phyloP scores from a whole-genome alignment of 1,140 invertebrate genomes.

The Platyscapa corneri region DNA sequence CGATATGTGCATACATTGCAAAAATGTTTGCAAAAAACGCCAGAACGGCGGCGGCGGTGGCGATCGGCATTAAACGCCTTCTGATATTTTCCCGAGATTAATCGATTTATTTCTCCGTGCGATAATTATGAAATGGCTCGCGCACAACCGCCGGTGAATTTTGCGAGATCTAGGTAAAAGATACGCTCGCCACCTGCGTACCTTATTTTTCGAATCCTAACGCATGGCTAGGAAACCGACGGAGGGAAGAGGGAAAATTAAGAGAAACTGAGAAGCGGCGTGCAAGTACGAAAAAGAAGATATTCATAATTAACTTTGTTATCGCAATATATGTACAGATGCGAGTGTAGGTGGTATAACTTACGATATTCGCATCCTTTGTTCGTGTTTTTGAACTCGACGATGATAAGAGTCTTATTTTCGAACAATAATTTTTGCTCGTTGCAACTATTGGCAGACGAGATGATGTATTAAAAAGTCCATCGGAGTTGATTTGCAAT shows the following conservation, averaged over 20 bases:
- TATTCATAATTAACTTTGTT: slow-evolving; percentile 15
- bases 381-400: background rate
- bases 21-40: slow-evolving; percentile 13
- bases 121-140: slow-evolving; percentile 21
- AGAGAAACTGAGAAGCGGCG: background rate
- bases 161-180: slow-evolving; percentile 19
- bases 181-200: slow-evolving; percentile 32
- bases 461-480: background rate
- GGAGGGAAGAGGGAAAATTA: background rate
- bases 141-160: slow-evolving; percentile 14
- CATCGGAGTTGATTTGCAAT: too few relatives aligned
- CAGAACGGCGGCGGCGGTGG: background rate
- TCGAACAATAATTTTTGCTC: slow-evolving; percentile 25
- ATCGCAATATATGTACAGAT: slow-evolving; percentile 3
- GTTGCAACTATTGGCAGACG: slow-evolving; percentile 11
- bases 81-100: slow-evolving; percentile 21
- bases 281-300: background rate
- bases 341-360: background rate
- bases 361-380: background rate
- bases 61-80: background rate
- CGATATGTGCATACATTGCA: slow-evolving; percentile 15
- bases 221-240: background rate
- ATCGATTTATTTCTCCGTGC: slow-evolving; percentile 36
- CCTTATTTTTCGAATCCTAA: background rate
- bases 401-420: background rate